Evolutionary conservation across 2,113 vertebrate species (phyloP).

Genomic region (Pteronura brasiliensis): DNA sequence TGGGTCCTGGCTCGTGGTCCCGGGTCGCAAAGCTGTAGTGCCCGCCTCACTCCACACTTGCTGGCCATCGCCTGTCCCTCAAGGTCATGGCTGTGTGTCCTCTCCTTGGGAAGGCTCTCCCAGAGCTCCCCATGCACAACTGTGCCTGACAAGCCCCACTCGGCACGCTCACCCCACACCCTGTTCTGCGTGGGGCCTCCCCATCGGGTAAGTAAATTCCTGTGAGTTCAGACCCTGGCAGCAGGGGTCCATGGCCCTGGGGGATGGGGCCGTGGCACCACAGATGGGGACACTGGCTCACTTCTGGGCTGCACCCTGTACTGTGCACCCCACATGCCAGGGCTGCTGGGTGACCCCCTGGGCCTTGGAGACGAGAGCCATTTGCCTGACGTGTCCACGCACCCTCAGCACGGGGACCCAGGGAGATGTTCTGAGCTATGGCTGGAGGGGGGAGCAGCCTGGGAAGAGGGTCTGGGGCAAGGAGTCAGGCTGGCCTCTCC

Average conservation of each 20-base stretch:
- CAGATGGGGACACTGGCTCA: not conserved
- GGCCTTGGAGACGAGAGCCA: not conserved
- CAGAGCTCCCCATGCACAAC: not conserved
- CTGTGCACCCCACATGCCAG: not conserved
- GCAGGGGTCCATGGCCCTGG: not conserved
- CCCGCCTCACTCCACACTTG: not conserved
- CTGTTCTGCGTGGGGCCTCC: not conserved
- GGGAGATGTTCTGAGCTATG: fast-evolving
- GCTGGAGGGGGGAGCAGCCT: not conserved
- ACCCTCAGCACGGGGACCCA: fast-evolving
- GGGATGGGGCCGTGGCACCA: not conserved
- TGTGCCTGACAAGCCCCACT: not conserved
- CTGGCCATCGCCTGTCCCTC: not conserved
- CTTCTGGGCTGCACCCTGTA: not conserved
- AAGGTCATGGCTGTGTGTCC: not conserved
- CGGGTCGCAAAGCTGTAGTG: not conserved
- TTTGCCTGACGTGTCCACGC: fast-evolving
- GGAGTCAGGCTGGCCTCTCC: no score
- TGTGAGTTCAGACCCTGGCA: not conserved
- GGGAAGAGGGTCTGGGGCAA: not conserved
- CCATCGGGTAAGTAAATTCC: not conserved
- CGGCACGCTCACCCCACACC: fast-evolving
- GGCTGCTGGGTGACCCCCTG: not conserved
- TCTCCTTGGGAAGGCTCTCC: not conserved
- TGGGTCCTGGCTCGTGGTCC: not conserved